phyloP scores from a whole-genome alignment of 2,113 vertebrate genomes.

The Rhineura floridana region DNA sequence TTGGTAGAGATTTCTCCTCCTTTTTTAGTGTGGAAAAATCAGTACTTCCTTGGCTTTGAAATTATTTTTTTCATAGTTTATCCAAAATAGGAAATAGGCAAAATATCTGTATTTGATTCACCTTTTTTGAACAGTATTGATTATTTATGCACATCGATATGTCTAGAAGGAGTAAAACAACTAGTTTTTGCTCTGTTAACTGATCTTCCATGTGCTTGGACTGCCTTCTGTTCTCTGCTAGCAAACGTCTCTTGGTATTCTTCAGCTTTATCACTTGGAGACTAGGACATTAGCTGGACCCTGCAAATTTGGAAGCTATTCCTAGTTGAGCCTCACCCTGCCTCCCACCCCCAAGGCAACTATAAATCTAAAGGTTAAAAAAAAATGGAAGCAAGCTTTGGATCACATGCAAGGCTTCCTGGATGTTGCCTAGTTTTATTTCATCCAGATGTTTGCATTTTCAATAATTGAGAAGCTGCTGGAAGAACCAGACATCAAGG shows the following conservation, averaged over 20 bases:
- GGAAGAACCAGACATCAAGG: conserved; percentile 61
- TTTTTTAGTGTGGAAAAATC: not conserved
- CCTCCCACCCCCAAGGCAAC: not conserved
- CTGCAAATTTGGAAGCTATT: not conserved
- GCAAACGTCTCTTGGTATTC: conserved; percentile 33
- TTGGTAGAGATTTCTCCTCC: not conserved
- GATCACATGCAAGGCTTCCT: conserved; percentile 42
- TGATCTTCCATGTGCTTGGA: not conserved
- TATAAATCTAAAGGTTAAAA: not conserved
- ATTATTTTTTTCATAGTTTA: not conserved
- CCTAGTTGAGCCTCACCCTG: not conserved
- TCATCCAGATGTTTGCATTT: conserved; percentile 70
- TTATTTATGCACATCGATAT: fast-evolving
- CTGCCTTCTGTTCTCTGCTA: not conserved
- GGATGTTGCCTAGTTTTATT: conserved; percentile 56
- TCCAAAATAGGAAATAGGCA: not conserved
- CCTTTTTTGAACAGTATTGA: conserved; percentile 9
- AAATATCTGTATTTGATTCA: not conserved
- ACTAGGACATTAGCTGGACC: fast-evolving
- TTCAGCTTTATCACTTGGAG: not conserved
- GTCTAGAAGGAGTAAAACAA: conserved; percentile 11
- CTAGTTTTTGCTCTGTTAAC: conserved; percentile 12
- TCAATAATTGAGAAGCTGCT: conserved; percentile 73
- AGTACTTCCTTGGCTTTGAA: not conserved
- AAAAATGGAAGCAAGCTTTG: conserved; percentile 20